Conservation (phyloP, 2,888 invertebrate genomes). For the Rhingia campestris region DNA sequence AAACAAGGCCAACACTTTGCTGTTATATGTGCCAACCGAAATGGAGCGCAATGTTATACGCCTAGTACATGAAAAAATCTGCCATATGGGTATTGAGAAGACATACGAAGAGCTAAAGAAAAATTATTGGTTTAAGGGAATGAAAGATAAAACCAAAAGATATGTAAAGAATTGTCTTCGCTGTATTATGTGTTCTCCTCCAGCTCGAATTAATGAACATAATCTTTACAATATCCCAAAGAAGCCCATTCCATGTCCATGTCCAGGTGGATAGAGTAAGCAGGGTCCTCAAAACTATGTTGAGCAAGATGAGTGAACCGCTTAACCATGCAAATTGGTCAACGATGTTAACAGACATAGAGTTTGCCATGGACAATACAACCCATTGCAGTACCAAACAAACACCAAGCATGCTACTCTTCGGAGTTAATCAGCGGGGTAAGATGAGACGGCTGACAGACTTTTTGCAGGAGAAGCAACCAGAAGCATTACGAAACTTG, state of each 20-base stretch:
- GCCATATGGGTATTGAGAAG: conserved; percentile 78
- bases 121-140: conserved; percentile 78
- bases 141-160: conserved; percentile 65
- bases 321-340: too few species aligned
- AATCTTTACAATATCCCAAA: too few species aligned
- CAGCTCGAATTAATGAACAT: too few species aligned
- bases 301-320: conserved; percentile 45
- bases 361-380: conserved; percentile 54
- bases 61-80: conserved; percentile 75
- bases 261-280: too few species aligned
- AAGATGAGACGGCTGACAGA: too few species aligned
- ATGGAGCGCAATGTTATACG: conserved; percentile 75
- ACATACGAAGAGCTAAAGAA: conserved; percentile 73
- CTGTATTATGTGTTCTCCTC: conserved; percentile 56
- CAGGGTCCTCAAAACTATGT: conserved; percentile 46
- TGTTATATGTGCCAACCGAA: conserved; percentile 71
- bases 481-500: too few species aligned
- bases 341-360: too few species aligned
- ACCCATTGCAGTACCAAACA: too few species aligned
- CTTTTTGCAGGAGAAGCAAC: too few species aligned
- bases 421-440: too few species aligned
- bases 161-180: conserved; percentile 60
- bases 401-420: too few species aligned
- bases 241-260: too few species aligned
- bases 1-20: conserved; percentile 32